Conservation (phyloP, 1,140 invertebrate genomes). For the Proales similis region DNA sequence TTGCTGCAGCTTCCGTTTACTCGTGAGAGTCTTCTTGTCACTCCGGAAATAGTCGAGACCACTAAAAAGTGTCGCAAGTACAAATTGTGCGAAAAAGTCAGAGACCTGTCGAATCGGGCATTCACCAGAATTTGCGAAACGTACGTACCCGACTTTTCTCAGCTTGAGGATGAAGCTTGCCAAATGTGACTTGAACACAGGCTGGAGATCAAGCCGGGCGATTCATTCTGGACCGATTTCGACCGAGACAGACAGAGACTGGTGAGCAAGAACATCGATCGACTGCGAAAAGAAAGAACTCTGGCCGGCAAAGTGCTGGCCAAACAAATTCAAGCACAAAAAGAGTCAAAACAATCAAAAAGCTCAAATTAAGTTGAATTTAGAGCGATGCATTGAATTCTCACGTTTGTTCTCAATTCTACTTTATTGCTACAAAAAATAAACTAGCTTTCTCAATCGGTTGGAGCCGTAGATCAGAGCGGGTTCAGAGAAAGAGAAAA, state of each 20-base stretch:
- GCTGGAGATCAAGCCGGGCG: constrained; percentile 4
- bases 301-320: constrained; percentile 9
- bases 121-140: not conserved
- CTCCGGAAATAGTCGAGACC: constrained; percentile 28
- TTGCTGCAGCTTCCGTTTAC: constrained; percentile 25
- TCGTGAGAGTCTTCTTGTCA: constrained; percentile 1
- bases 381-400: too few relatives aligned
- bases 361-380: too few relatives aligned
- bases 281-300: constrained; percentile 11
- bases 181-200: not conserved
- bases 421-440: too few relatives aligned
- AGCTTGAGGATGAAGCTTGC: too few relatives aligned
- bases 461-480: too few relatives aligned
- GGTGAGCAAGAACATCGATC: constrained; percentile 15
- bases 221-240: constrained; percentile 8
- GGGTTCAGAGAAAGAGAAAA: too few relatives aligned
- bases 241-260: constrained; percentile 23
- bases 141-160: too few relatives aligned
- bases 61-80: constrained; percentile 17
- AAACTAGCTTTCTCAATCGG: too few relatives aligned
- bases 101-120: constrained; percentile 3
- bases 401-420: too few relatives aligned
- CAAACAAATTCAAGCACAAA: not conserved
- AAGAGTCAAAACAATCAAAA: too few relatives aligned
- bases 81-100: constrained; percentile 26